Evolutionary conservation across 2,113 vertebrate genomes (phyloP).

Genomic region (Illadopsis cleaveri): DNA sequence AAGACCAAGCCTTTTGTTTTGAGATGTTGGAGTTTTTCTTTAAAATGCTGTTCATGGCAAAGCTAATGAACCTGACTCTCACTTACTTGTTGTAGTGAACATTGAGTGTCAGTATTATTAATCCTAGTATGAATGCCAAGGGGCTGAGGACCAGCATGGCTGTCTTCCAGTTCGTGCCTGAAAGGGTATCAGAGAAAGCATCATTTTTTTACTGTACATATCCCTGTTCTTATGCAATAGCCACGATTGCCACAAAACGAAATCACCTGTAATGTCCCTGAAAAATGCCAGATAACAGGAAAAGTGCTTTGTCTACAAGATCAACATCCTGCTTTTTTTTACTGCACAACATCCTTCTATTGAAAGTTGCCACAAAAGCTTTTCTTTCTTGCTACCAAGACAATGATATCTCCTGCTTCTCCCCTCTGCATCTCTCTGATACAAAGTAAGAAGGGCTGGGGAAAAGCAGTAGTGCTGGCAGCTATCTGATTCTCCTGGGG

Average conservation of each 20-base stretch:
- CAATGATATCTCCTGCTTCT: background rate
- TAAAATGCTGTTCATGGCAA: background rate
- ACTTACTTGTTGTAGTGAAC: slow-evolving; percentile 85
- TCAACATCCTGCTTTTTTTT: background rate
- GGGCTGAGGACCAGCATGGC: slow-evolving; percentile 85
- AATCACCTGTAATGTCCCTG: background rate
- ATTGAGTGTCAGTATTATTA: slow-evolving; percentile 81
- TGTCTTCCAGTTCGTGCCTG: slow-evolving; percentile 86
- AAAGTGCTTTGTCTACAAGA: background rate
- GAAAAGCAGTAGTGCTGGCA: background rate
- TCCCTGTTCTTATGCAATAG: background rate
- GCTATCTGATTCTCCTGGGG: background rate
- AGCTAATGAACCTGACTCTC: background rate
- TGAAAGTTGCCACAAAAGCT: background rate
- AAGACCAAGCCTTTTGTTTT: background rate
- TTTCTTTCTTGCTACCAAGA: background rate
- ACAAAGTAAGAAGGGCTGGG: background rate
- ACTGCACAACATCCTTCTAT: background rate
- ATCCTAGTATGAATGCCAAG: slow-evolving; percentile 82
- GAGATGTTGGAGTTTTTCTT: background rate
- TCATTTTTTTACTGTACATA: background rate
- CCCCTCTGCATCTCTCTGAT: background rate
- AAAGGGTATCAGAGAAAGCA: background rate
- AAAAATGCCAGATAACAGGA: background rate
- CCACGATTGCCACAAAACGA: background rate